These are phyloP conservation scores for Drosophila colorata DNA, from an alignment of 2,888 invertebrate species.

Conservation along the genomic window DNA sequence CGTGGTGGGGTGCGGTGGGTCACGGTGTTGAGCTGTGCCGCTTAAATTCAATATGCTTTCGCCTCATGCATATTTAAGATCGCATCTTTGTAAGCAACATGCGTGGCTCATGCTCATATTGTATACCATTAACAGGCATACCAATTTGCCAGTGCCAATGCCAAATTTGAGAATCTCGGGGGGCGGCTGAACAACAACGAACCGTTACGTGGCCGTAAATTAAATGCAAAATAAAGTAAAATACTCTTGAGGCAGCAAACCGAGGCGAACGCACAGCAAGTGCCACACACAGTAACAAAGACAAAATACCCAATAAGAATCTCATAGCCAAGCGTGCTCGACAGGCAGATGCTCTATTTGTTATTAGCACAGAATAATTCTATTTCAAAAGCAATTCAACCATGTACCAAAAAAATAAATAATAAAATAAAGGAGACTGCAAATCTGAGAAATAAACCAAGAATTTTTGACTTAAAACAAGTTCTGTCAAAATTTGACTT, in stretches of 20 bases:
- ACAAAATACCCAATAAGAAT: background rate
- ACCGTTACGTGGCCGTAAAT: slow-evolving; percentile 41
- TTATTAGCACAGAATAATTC: background rate
- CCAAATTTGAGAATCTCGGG: slow-evolving; percentile 27
- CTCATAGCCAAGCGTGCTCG: background rate
- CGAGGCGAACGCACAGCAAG: slow-evolving; percentile 23
- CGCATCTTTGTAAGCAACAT: slow-evolving; percentile 54
- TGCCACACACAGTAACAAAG: slow-evolving; percentile 13
- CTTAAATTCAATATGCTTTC: slow-evolving; percentile 43
- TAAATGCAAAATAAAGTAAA: slow-evolving; percentile 65
- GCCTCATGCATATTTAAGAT: slow-evolving; percentile 61
- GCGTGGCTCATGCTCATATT: slow-evolving; percentile 38
- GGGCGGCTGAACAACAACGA: slow-evolving; percentile 6
- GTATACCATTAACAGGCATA: slow-evolving; percentile 48
- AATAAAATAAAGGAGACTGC: background rate
- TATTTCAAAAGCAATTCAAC: too few relatives aligned
- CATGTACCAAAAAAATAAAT: background rate
- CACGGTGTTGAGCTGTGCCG: background rate
- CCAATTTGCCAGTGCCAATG: slow-evolving; percentile 41
- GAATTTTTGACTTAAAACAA: too few relatives aligned
- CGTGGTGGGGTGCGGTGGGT: background rate
- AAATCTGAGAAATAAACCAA: too few relatives aligned
- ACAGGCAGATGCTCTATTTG: background rate
- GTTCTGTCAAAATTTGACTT: too few relatives aligned
- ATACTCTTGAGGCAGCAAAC: slow-evolving; percentile 60